Conservation (phyloP, 2,113 vertebrate species). For the Grammomys surdaster region DNA sequence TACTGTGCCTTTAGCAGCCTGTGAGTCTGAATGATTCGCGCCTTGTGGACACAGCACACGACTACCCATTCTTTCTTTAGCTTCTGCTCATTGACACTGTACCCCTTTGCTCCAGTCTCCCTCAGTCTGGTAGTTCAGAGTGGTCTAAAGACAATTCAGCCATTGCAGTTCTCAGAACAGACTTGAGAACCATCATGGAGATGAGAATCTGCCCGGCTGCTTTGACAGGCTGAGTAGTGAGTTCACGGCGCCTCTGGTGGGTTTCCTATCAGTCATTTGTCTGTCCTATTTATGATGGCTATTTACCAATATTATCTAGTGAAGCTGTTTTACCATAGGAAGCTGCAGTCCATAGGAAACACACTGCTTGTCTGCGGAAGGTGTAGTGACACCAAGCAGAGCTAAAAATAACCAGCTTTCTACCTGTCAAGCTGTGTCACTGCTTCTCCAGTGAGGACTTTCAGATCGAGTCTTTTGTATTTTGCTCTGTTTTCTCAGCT, state of each 20-base stretch:
- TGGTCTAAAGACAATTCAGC: slow-evolving; percentile 65
- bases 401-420: not conserved
- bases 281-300: not conserved
- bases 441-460: not conserved
- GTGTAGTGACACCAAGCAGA: not conserved
- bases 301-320: accelerated
- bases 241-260: not conserved
- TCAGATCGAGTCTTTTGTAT: not conserved
- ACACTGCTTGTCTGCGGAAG: not conserved
- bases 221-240: slow-evolving; percentile 56
- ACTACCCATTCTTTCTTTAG: slow-evolving; percentile 20
- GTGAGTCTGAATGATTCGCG: not conserved
- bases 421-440: not conserved
- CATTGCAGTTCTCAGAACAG: not conserved
- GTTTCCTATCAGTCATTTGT: slow-evolving; percentile 30
- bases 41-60: not conserved
- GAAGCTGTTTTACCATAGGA: not conserved
- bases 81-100: not conserved
- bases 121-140: not conserved
- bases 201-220: slow-evolving; percentile 26
- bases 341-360: not conserved
- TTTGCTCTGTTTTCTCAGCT: not conserved
- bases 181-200: not conserved
- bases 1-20: not conserved
- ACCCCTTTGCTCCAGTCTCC: not conserved